Base-by-base conservation (phyloP, 2,113 vertebrate genomes). In the Cavia porcellus region DNA sequence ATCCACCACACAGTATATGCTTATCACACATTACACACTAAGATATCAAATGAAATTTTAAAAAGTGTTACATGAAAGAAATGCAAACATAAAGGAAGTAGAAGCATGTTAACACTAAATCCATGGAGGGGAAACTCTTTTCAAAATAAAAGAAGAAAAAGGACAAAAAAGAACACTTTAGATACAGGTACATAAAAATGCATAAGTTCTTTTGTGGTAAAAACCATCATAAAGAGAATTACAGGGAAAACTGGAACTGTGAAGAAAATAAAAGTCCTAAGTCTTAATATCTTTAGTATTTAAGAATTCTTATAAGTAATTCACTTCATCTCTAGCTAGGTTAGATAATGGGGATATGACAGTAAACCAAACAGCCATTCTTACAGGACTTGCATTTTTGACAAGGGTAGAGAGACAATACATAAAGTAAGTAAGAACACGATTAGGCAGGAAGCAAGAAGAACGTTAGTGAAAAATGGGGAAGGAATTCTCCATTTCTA, bases 71-170 rank as follows among this genome's bases (percentile, higher is more conserved):
- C 74, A 25, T 45, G 15, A 42, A 92, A 89, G 75, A 91, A 77
- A 35, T 38, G 7, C 89, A 94, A 92, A 55, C 74, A 59, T 45
- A 19, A 92, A 89, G 75, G 62, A 35, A 17, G 1, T 25, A 93
- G 28, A 35, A 94, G n/a, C 52, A 94, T 57, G 14, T 70, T 77
- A 95, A 93, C 25, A 79, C 19, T 52, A 96, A n/a, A 35, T 42
- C 81, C 11, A 55, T 3, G 10, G 28, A 79, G 0, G 11, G 22
- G 20, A 92, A 70, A 64, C 3, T 83, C 3, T 83, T 89, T 92
- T 19, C 3, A 47, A 91, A 92, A 89, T 61, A 86, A 82, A 82
- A 52, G 7, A 80, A 59, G 66, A 66, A 20, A 86, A 77, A 42
- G 7, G 57, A 77, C 1, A 55, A 32, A 35, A 59, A 90, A 47